phyloP scores from a whole-genome alignment of 2,888 invertebrate species.

The Ceramica pisi region DNA sequence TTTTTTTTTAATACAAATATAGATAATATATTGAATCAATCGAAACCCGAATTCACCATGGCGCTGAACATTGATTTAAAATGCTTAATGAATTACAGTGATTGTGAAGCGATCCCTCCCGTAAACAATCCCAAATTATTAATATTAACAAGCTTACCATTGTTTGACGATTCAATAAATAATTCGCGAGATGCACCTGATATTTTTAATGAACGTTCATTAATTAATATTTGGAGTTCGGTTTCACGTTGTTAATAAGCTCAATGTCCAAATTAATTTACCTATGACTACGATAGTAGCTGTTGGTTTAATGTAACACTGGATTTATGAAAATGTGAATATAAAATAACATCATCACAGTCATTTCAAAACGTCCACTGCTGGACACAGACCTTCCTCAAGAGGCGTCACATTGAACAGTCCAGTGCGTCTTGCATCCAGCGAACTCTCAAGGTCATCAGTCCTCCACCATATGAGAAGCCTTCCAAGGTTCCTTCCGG shows the following conservation, averaged over 20 bases:
- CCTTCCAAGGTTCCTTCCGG: no score
- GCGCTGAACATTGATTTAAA: slow-evolving; percentile 41
- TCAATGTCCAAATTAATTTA: slow-evolving; percentile 25
- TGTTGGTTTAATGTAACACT: slow-evolving; percentile 2
- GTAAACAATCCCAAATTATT: slow-evolving; percentile 38
- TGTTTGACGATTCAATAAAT: slow-evolving; percentile 54
- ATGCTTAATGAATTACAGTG: slow-evolving; percentile 33
- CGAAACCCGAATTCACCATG: not conserved
- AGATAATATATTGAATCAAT: slow-evolving; percentile 7
- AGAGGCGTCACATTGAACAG: no score
- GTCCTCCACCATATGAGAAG: no score
- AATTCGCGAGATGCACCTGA: slow-evolving; percentile 42
- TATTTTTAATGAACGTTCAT: slow-evolving; percentile 55
- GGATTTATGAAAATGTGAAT: not conserved
- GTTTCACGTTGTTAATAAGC: slow-evolving; percentile 33
- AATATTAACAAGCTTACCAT: slow-evolving; percentile 48
- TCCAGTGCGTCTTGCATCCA: no score
- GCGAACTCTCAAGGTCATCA: no score
- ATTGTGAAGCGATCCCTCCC: slow-evolving; percentile 12
- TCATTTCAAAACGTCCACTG: no score
- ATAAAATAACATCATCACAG: no score
- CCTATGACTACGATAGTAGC: slow-evolving; percentile 16
- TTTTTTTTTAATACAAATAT: not conserved
- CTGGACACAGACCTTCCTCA: no score
- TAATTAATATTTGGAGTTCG: slow-evolving; percentile 48